A percentile compares a stretch with the other conserved stretches of the same genome.
Evolutionary conservation across 1,140 invertebrate genomes (phyloP).

Genomic region (Polypedilum vanderplanki): DNA sequence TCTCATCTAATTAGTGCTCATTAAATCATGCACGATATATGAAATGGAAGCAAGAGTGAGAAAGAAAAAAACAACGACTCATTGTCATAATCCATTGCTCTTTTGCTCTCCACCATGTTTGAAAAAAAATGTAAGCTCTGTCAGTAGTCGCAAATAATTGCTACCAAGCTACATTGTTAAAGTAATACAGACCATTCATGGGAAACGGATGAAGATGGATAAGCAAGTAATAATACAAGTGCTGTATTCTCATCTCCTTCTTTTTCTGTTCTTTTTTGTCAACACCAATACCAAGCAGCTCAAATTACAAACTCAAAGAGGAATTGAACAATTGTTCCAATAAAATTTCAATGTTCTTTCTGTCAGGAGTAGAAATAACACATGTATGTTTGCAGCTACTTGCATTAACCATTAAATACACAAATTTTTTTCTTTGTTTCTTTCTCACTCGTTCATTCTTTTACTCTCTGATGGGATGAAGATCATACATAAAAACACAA

Average conservation of each 20-base stretch:
- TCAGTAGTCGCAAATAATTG: too few species aligned
- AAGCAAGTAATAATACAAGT: conserved; percentile 7
- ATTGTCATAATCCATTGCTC: not conserved
- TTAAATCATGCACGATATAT: conserved; percentile 13
- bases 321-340: conserved; percentile 17
- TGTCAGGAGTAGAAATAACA: not conserved
- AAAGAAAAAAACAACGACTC: not conserved
- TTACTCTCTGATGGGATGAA: not conserved
- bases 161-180: too few species aligned
- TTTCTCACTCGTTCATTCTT: not conserved
- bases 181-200: not conserved
- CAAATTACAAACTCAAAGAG: not conserved
- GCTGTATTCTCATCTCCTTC: not conserved
- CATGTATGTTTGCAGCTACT: not conserved
- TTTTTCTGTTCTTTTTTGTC: not conserved
- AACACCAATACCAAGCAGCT: not conserved
- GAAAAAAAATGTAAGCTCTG: not conserved
- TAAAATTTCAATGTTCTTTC: conserved; percentile 1
- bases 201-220: conserved; percentile 4
- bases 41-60: not conserved
- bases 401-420: conserved; percentile 13
- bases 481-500: not conserved
- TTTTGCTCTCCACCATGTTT: not conserved
- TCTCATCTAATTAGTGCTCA: not conserved
- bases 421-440: too few species aligned